Evolutionary conservation across 2,888 invertebrate species (phyloP).

Genomic region (Dryobota labecula): DNA sequence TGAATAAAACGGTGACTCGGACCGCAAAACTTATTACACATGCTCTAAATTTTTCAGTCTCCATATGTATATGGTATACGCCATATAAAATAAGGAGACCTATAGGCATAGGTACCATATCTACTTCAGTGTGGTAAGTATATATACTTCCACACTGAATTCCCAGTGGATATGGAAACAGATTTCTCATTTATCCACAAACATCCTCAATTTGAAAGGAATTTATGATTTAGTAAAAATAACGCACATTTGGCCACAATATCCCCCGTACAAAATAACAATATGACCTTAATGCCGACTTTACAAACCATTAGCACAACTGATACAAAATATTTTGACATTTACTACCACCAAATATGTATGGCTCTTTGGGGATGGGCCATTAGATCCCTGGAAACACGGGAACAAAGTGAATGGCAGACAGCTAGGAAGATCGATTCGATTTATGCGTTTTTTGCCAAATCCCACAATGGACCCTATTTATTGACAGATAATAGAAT

Average conservation of each 20-base stretch:
- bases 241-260: conserved; percentile 83
- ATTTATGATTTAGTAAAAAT: conserved; percentile 63
- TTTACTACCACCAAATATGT: conserved; percentile 83
- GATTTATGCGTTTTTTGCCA: conserved; percentile 89
- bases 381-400: conserved; percentile 78
- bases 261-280: conserved; percentile 81
- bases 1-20: background rate
- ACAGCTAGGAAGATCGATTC: conserved; percentile 88
- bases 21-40: conserved; percentile 10
- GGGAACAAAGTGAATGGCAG: conserved; percentile 82
- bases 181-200: conserved; percentile 20
- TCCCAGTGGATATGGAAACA: conserved; percentile 10
- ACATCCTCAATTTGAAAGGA: conserved; percentile 36
- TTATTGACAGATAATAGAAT: conserved; percentile 88
- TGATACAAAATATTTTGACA: conserved; percentile 90
- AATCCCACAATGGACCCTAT: conserved; percentile 84
- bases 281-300: conserved; percentile 83
- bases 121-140: too few species aligned
- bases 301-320: conserved; percentile 88
- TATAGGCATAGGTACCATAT: too few species aligned
- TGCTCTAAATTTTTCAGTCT: background rate
- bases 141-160: conserved; percentile 5
- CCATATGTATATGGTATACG: too few species aligned
- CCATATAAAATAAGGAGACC: background rate
- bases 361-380: conserved; percentile 85